These are phyloP conservation scores for Eudasyphora cyanicolor DNA, from an alignment of 2,888 invertebrate genomes.

Conservation along the genomic window DNA sequence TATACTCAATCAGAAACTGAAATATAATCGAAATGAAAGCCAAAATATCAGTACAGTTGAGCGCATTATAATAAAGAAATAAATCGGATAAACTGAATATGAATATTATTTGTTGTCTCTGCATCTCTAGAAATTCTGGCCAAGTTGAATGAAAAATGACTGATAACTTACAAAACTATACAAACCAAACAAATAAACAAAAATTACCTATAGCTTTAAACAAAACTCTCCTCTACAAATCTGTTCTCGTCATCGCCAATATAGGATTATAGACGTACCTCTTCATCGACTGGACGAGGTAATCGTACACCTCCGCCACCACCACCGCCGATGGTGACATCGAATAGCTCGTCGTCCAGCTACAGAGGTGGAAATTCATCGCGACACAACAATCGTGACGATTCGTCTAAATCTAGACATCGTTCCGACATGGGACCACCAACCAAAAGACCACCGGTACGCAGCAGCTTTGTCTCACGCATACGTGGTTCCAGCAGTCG, in stretches of 20 bases:
- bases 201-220: slow-evolving; percentile 52
- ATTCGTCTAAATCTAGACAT: slow-evolving; percentile 72
- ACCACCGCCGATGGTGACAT: slow-evolving; percentile 73
- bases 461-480: slow-evolving; percentile 76
- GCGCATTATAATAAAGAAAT: slow-evolving; percentile 67
- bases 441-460: slow-evolving; percentile 73
- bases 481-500: slow-evolving; percentile 74
- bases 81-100: too few relatives aligned
- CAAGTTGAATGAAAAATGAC: slow-evolving; percentile 58
- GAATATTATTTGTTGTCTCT: slow-evolving; percentile 58
- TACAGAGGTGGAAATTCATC: slow-evolving; percentile 69
- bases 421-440: slow-evolving; percentile 79
- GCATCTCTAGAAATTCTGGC: slow-evolving; percentile 58
- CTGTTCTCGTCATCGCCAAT: slow-evolving; percentile 78
- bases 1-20: slow-evolving; percentile 65
- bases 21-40: slow-evolving; percentile 34
- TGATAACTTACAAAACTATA: too few relatives aligned
- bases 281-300: slow-evolving; percentile 75
- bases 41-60: slow-evolving; percentile 11
- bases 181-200: too few relatives aligned
- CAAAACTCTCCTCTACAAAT: slow-evolving; percentile 73
- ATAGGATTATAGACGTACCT: slow-evolving; percentile 79
- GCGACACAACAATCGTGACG: slow-evolving; percentile 69
- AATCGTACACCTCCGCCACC: slow-evolving; percentile 78
- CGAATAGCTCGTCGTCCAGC: slow-evolving; percentile 69